phyloP scores from a whole-genome alignment of 2,888 invertebrate species.

The Galerucella pusilla region DNA sequence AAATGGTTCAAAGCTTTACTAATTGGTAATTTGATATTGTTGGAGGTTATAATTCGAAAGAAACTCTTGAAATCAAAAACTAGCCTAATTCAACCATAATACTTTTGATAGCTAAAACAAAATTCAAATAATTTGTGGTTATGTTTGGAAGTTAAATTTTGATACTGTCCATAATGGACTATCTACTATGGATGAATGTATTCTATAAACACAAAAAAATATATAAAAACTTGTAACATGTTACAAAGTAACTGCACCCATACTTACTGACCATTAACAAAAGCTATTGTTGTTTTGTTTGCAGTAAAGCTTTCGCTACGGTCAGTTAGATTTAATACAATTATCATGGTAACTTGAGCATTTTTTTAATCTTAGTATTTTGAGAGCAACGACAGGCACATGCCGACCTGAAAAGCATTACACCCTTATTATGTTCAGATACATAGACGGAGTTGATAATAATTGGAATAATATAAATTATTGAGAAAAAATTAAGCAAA shows the following conservation, averaged over 20 bases:
- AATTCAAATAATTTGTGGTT: too few species aligned
- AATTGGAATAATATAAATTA: neutral
- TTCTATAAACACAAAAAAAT: neutral
- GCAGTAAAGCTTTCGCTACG: conserved; percentile 24
- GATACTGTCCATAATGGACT: too few species aligned
- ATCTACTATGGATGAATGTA: neutral
- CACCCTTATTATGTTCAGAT: conserved; percentile 33
- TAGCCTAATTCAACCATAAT: too few species aligned
- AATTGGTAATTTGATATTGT: conserved; percentile 10
- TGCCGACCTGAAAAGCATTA: conserved; percentile 43
- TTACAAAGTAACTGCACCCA: conserved; percentile 8
- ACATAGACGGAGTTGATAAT: conserved; percentile 22
- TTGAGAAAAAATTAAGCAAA: neutral
- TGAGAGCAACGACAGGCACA: conserved; percentile 42
- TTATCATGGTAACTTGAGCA: conserved; percentile 47
- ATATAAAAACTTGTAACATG: neutral
- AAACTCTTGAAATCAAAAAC: neutral
- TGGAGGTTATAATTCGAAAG: neutral
- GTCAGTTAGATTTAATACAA: conserved; percentile 45
- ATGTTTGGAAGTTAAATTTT: too few species aligned
- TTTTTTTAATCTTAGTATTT: conserved; percentile 42
- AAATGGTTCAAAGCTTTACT: conserved; percentile 1
- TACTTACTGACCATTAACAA: conserved; percentile 26
- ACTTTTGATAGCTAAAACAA: too few species aligned
- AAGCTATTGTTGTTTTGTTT: conserved; percentile 29